Evolutionary conservation across 2,888 invertebrate species (phyloP), one percentile per base, ranked within the genome.

Genomic region (Trissolcus brochymenae): DNA sequence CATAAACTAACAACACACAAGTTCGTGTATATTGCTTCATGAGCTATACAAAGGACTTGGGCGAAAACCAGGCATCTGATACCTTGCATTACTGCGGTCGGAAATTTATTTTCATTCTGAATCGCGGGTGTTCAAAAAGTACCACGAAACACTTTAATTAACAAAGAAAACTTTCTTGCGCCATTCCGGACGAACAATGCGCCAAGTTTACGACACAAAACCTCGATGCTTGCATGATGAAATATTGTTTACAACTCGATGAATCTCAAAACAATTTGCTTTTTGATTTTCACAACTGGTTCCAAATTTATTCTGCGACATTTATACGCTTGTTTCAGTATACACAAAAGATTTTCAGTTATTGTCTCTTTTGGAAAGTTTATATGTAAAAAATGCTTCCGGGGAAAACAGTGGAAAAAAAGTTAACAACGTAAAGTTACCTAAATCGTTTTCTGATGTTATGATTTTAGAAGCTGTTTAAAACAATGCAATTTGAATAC

Each of bases 81-180:
- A 56, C 40, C 70, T 54, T 50, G 41, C 55, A 62, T 70, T 70
- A 54, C 62, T 62, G 55, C 29, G 70, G 70, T 61, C 16, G 21
- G 55, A 56, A 59, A 62, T 70, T 54, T 25, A 53, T 62, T 62
- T 56, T 50, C 51, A 53, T 53, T 41, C 40, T 51, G 29, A 62
- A 35, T 16, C 25, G 21, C 21, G 4, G 49, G 13, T 50, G 29
- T 46, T 50, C 41, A 55, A 70, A 61, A 66, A 50, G 57, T 19
- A 61, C 46, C 54, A 16, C 46, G 60, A 49, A 53, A 53, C 21
- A 50, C 21, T 55, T 61, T 62, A 62, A 62, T 70, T 70, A 70
- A 70, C 46, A 14, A 17, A 54, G 60, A 9, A 41, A 56, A 57
- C 19, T 56, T 57, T 49, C 65, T 65, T 65, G 55, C n/a, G 14